Percentiles rank a stretch among this genome's conserved stretches.
phyloP scores from a whole-genome alignment of 1,140 invertebrate genomes.

The Epicauta chinensis region DNA sequence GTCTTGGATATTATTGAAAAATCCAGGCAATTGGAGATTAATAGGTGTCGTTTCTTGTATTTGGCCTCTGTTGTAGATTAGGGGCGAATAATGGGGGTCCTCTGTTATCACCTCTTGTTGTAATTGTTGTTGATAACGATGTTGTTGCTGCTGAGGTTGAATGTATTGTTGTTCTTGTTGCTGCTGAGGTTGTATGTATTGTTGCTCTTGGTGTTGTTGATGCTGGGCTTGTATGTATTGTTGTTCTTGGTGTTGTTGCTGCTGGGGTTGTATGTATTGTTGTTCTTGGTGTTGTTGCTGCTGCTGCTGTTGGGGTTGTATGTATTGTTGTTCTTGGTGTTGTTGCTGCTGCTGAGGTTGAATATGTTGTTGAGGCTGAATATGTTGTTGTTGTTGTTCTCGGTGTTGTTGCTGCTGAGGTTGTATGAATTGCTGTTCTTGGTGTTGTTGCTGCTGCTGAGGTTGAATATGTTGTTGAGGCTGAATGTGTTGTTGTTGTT shows the following conservation, averaged over 20 bases:
- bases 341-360: too few relatives aligned
- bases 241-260: too few relatives aligned
- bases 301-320: constrained; percentile 2
- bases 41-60: constrained; percentile 34
- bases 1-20: constrained; percentile 55
- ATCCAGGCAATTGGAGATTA: constrained; percentile 49
- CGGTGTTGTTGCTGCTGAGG: not conserved
- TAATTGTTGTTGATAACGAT: not conserved
- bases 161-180: too few relatives aligned
- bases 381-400: too few relatives aligned
- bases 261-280: not conserved
- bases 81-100: constrained; percentile 21
- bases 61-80: constrained; percentile 9
- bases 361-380: too few relatives aligned
- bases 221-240: too few relatives aligned
- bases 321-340: not conserved
- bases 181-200: too few relatives aligned
- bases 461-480: too few relatives aligned
- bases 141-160: too few relatives aligned
- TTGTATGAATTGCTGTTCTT: not conserved
- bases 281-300: not conserved
- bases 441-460: constrained; percentile 6
- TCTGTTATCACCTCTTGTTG: not conserved
- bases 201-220: constrained; percentile 25
- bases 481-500: too few relatives aligned